Base-by-base conservation (phyloP, 1,140 invertebrate genomes). In the Drosophila repletoides region DNA sequence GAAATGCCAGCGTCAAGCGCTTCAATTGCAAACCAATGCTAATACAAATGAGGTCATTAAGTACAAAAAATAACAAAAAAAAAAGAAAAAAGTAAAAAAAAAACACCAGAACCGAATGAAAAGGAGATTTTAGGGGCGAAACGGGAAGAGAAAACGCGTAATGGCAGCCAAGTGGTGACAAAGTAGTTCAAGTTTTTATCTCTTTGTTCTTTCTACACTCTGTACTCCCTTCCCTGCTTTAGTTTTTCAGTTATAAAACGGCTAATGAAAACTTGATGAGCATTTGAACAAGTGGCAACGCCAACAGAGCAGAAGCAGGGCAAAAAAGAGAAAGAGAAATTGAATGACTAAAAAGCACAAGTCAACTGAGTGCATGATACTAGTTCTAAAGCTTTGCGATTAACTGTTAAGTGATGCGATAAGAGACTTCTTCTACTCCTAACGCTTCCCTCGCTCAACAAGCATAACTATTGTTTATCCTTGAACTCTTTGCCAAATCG, bases 1-100 rank as follows among this genome's bases (percentile, higher is more conserved):
- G 19, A 29, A 36, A 70, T 34, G 58, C 33, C 33, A 77, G 43
- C 66, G 38, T 41, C 66, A 58, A 51, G 56, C 72, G 61, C 36
- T 66, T 66, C 72, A 65, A 76, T 80, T 60, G 72, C 24, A 36
- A 56, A 36, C 56, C 79, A 77, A 84, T 80, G 75, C 63, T 84
- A 76, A 84, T 68, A 72, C 81, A 84, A 84, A 84, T 84, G 83
- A 86, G 83, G 80, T 86, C 81, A 86, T 87, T 87, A 81, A 69
- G 64, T 49, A 24, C 22, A 17, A 21, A 49, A 49, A 49, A 48
- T 40, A 34, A 14, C 12, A 5, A 34, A 48, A 52, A 9, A 3
- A 9, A 10, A 15, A 9, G 22, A 31, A 1, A 24, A 19, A n/a
- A 10, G 12, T 9, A 67, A 55, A 43, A 38, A 14, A 12, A 10